Evolutionary conservation across 2,888 invertebrate genomes (phyloP).

Genomic region (Drosophila mettleri): DNA sequence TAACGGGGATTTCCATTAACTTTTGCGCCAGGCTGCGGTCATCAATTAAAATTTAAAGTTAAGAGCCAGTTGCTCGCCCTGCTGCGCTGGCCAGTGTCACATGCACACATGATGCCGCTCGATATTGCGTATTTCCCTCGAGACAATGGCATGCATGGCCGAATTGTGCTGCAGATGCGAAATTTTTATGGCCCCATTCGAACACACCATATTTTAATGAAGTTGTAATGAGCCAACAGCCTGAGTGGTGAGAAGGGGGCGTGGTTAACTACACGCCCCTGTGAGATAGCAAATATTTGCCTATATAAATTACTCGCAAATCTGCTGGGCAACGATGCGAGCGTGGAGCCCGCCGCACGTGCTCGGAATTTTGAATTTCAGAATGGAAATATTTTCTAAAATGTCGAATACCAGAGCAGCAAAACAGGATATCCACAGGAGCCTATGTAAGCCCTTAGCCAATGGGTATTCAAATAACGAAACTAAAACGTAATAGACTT

Average conservation of each 20-base stretch:
- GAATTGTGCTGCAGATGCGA: conserved; percentile 55
- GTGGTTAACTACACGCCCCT: conserved; percentile 34
- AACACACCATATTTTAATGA: conserved; percentile 61
- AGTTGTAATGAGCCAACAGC: conserved; percentile 61
- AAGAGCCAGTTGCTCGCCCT: conserved; percentile 35
- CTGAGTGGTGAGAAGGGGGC: conserved; percentile 12
- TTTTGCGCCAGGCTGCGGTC: conserved; percentile 57
- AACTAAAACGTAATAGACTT: neutral
- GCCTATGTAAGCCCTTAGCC: neutral
- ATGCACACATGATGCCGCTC: conserved; percentile 46
- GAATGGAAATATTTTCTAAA: conserved; percentile 28
- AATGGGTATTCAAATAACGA: neutral
- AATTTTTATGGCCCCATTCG: conserved; percentile 37
- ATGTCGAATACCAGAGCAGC: conserved; percentile 30
- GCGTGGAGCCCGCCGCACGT: conserved; percentile 55
- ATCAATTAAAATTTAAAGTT: conserved; percentile 74
- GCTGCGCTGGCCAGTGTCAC: conserved; percentile 2
- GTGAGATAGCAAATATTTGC: conserved; percentile 66
- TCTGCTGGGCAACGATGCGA: conserved; percentile 36
- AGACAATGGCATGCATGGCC: conserved; percentile 5
- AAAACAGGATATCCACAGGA: conserved; percentile 10
- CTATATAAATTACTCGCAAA: conserved; percentile 73
- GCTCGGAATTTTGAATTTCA: conserved; percentile 62
- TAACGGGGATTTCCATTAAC: conserved; percentile 62
- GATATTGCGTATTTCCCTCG: conserved; percentile 52